Base-by-base conservation (phyloP, 1,140 invertebrate species). In the Ptiloglossa arizonensis region DNA sequence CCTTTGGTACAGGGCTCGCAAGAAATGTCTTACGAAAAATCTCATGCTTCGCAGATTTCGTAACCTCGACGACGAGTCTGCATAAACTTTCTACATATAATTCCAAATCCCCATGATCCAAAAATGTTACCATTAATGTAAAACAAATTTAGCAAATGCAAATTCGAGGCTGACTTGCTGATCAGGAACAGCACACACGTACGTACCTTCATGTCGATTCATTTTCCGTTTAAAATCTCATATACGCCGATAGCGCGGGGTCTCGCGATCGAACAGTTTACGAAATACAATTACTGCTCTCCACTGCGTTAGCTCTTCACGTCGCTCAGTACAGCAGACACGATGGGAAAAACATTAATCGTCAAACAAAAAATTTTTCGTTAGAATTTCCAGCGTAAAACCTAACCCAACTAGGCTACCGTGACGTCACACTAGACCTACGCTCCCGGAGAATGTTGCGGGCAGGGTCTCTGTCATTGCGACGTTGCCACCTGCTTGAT, bases 151-250 rank as follows among this genome's bases (percentile, higher is more conserved):
- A 48, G 38, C 59, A 5, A 62, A 35, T 57, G 52, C 29, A 56
- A 35, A 66, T 27, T 46, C 59, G 64, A 64, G 46, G 74, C 73
- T 81, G 83, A 86, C 81, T 85, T 77, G 63, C 69, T n/a, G 67
- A 73, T 73, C 62, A 83, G 77, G 83, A 82, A 83, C 80, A 87
- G 81, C 63, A 80, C 81, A 80, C 76, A 86, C 93, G 91, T 89
- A 93, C 94, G 93, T 94, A 96, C 95, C 95, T 95, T 96, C 95
- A 95, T 96, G 95, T 94, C 95, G 95, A 95, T 95, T 96, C 95
- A 96, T 96, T 95, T 95, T 95, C 93, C 90, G 90, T 92, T 89
- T 91, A 89, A 87, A 93, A 90, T 92, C 84, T 93, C 92, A 93
- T 92, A 92, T 91, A 93, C 91, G 93, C 93, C 93, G 91, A 90